These are phyloP conservation scores for Philereme vetulata DNA, from an alignment of 2,888 invertebrate species.

Conservation along the genomic window DNA sequence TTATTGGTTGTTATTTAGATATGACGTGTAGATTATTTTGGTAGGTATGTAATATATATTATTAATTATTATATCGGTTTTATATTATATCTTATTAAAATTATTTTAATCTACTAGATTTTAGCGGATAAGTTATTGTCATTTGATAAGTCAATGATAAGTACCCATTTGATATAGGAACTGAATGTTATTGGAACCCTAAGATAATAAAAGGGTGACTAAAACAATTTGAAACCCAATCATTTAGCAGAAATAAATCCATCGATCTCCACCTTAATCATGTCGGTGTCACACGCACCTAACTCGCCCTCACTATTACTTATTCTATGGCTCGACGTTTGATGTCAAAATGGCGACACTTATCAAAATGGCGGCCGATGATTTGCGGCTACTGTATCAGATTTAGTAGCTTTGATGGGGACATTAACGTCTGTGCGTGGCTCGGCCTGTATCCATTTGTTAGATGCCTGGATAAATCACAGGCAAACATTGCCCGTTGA, in stretches of 20 bases:
- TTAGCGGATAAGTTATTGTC: too few relatives aligned
- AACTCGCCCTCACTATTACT: slow-evolving; percentile 6
- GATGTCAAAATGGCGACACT: slow-evolving; percentile 48
- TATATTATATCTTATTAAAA: too few relatives aligned
- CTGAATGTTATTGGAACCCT: not conserved
- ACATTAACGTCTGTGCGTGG: slow-evolving; percentile 40
- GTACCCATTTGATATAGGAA: too few relatives aligned
- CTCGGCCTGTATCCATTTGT: slow-evolving; percentile 15
- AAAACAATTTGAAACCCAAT: slow-evolving; percentile 3
- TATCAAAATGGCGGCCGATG: slow-evolving; percentile 48
- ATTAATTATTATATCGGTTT: too few relatives aligned
- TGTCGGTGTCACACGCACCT: slow-evolving; percentile 31
- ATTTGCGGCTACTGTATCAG: slow-evolving; percentile 49
- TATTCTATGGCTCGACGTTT: slow-evolving; percentile 2
- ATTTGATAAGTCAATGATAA: too few relatives aligned
- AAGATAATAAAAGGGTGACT: not conserved
- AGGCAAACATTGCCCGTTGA: slow-evolving; percentile 11
- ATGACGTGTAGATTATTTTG: too few relatives aligned
- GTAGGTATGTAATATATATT: too few relatives aligned
- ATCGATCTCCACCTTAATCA: slow-evolving; percentile 31
- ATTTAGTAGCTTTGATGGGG: slow-evolving; percentile 44
- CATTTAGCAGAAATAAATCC: slow-evolving; percentile 26
- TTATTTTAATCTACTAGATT: too few relatives aligned
- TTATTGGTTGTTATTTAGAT: too few relatives aligned
- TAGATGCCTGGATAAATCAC: slow-evolving; percentile 14